Evolutionary conservation across 2,797 vertebrate genomes (phyloP).

Genomic region (Cyprinodon diabolis): DNA sequence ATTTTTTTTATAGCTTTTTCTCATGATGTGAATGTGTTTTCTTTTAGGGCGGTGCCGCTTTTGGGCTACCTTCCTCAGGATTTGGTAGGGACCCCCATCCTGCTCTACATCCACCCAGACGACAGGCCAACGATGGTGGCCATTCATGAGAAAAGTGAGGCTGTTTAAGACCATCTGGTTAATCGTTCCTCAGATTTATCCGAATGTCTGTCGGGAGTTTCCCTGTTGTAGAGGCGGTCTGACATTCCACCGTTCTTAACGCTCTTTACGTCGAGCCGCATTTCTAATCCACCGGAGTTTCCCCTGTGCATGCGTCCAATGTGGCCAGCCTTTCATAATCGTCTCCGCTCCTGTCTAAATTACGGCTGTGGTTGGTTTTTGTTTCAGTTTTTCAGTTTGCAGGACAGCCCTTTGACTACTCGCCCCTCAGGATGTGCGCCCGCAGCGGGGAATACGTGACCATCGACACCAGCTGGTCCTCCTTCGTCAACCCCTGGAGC

Average conservation of each 20-base stretch:
- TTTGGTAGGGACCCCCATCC: constrained; percentile 87
- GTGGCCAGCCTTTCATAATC: not conserved
- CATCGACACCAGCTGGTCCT: constrained; percentile 95
- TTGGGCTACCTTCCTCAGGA: constrained; percentile 92
- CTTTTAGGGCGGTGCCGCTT: constrained; percentile 84
- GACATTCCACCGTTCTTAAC: not conserved
- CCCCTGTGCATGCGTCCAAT: not conserved
- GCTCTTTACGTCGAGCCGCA: not conserved
- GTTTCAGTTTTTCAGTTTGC: constrained; percentile 87
- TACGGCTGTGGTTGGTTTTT: constrained; percentile 5
- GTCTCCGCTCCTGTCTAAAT: not conserved
- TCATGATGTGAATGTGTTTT: constrained; percentile 1
- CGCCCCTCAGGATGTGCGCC: constrained; percentile 89
- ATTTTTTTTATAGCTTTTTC: not conserved
- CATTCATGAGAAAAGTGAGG: constrained; percentile 92
- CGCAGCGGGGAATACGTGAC: constrained; percentile 91
- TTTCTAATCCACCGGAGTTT: not conserved
- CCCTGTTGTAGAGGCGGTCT: not conserved
- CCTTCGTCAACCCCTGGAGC: constrained; percentile 96
- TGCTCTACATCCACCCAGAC: constrained; percentile 90
- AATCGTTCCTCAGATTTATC: not conserved
- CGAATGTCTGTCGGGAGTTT: not conserved
- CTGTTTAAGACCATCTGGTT: not conserved
- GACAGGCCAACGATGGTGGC: constrained; percentile 90
- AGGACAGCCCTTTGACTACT: constrained; percentile 89